Evolutionary conservation across 2,888 invertebrate species (phyloP).

Genomic region (Lepidochitona cinerea): DNA sequence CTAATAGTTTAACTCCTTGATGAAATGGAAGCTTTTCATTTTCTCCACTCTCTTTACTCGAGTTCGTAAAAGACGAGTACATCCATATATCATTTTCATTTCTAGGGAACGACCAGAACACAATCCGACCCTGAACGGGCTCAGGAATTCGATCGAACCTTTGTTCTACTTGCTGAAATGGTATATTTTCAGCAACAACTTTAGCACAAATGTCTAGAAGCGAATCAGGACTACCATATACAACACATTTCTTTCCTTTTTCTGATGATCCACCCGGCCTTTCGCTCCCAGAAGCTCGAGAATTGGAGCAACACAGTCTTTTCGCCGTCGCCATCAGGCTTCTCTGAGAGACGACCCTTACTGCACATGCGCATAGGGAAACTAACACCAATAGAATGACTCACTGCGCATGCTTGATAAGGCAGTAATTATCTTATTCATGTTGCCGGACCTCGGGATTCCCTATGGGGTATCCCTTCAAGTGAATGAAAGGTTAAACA

Average conservation of each 20-base stretch:
- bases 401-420: conserved; percentile 51
- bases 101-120: conserved; percentile 90
- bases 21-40: conserved; percentile 85
- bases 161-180: conserved; percentile 89
- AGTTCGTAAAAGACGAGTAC: conserved; percentile 84
- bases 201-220: conserved; percentile 87
- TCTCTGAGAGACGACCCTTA: conserved; percentile 41
- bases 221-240: conserved; percentile 76
- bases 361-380: conserved; percentile 53
- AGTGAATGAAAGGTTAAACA: conserved; percentile 48
- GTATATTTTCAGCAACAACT: conserved; percentile 86
- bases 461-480: conserved; percentile 43
- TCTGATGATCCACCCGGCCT: conserved; percentile 45
- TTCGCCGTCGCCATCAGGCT: conserved; percentile 65
- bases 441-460: conserved; percentile 46
- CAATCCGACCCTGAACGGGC: conserved; percentile 88
- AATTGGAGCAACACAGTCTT: conserved; percentile 60
- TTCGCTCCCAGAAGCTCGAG: conserved; percentile 48
- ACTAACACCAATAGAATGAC: no score
- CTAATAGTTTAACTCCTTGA: conserved; percentile 87
- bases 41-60: conserved; percentile 74
- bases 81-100: conserved; percentile 91
- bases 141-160: conserved; percentile 90
- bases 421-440: conserved; percentile 34
- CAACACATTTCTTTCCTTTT: conserved; percentile 50